These are phyloP conservation scores for Semnopithecus entellus DNA, from an alignment of 2,113 vertebrate species.

Conservation along the genomic window DNA sequence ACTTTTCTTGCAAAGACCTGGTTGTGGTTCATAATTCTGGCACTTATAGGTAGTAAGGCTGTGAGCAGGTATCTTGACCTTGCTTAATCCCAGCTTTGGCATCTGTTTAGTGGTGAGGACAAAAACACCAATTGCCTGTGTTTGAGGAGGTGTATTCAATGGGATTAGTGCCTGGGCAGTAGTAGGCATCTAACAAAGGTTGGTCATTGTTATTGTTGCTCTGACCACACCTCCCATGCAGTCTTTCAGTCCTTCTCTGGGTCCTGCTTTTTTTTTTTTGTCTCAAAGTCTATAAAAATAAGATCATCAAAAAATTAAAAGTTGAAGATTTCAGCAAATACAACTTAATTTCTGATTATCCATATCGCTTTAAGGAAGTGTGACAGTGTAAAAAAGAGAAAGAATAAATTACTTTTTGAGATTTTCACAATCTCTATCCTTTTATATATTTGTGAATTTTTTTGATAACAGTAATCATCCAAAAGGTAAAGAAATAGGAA, in stretches of 20 bases:
- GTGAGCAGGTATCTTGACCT: not conserved
- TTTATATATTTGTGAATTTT: not conserved
- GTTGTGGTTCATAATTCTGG: not conserved
- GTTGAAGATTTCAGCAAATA: not conserved
- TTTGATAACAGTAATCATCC: not conserved
- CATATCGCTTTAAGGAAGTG: not conserved
- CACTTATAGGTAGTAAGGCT: not conserved
- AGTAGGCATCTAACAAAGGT: not conserved
- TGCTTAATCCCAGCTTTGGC: not conserved
- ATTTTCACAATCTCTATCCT: not conserved
- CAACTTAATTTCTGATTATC: not conserved
- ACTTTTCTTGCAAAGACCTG: not conserved
- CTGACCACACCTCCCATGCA: not conserved
- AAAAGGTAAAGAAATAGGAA: not conserved
- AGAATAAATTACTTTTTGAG: not conserved
- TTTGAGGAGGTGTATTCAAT: not conserved
- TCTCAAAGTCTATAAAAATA: not conserved
- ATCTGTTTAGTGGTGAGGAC: not conserved
- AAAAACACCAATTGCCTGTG: not conserved
- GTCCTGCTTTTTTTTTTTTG: constrained; percentile 13
- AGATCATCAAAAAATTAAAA: not conserved
- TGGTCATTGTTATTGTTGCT: not conserved
- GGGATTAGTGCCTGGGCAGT: not conserved
- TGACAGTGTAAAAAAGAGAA: not conserved
- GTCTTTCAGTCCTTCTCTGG: not conserved